These are phyloP conservation scores for Drosophila antonietae DNA, from an alignment of 2,888 invertebrate genomes.

Conservation along the genomic window DNA sequence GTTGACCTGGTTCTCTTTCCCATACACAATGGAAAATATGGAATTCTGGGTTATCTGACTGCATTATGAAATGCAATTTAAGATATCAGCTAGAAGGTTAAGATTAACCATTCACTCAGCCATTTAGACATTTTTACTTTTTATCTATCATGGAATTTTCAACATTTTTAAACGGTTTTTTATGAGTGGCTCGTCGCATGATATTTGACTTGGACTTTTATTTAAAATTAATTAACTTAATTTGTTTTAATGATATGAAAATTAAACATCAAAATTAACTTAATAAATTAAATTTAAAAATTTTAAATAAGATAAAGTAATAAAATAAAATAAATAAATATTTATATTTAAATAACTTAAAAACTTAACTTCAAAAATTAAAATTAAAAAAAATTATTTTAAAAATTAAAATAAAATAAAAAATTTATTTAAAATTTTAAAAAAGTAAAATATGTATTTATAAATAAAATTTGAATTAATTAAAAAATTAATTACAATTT, in stretches of 20 bases:
- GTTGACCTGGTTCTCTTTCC: conserved; percentile 39
- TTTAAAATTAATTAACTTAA: background rate
- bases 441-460: no score
- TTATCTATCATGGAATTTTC: background rate
- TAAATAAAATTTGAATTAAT: no score
- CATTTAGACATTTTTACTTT: background rate
- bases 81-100: conserved; percentile 7
- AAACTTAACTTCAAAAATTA: no score
- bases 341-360: no score
- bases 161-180: background rate
- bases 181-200: background rate
- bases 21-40: conserved; percentile 9
- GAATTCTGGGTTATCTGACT: conserved; percentile 41
- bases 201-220: background rate
- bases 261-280: no score
- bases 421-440: no score
- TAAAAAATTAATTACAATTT: no score
- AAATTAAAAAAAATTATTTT: no score
- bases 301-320: no score
- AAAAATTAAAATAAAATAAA: no score
- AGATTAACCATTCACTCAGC: background rate
- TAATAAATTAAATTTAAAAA: no score
- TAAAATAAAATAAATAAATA: no score
- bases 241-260: background rate
- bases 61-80: conserved; percentile 18